A percentile compares a stretch with the other conserved stretches of the same genome.
phyloP scores from a whole-genome alignment of 2,113 vertebrate genomes.

The Fukomys damarensis region DNA sequence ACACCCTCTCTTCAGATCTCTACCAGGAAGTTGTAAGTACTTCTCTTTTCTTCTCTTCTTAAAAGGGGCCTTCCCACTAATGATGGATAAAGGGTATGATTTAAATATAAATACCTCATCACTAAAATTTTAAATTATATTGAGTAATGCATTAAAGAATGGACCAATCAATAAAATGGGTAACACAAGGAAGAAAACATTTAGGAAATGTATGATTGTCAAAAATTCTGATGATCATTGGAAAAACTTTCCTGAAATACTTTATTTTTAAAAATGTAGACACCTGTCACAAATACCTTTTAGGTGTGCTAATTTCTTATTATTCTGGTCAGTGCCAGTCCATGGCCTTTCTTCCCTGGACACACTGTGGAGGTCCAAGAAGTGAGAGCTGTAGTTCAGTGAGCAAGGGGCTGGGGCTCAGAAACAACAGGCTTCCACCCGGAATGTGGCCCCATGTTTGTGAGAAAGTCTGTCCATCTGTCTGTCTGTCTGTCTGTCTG shows the following conservation, averaged over 20 bases:
- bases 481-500: too few relatives aligned
- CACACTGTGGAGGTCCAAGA: too few relatives aligned
- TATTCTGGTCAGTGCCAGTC: too few relatives aligned
- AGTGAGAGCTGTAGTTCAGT: too few relatives aligned
- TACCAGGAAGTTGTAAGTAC: not conserved
- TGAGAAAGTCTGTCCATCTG: too few relatives aligned
- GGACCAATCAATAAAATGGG: not conserved
- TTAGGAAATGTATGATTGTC: not conserved
- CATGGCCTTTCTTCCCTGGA: too few relatives aligned
- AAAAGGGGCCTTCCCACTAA: not conserved
- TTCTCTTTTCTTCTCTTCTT: not conserved
- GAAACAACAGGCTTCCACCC: too few relatives aligned
- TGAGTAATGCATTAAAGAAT: not conserved
- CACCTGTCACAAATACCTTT: too few relatives aligned
- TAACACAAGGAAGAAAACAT: not conserved
- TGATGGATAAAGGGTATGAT: not conserved
- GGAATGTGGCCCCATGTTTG: too few relatives aligned
- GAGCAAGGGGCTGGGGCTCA: too few relatives aligned
- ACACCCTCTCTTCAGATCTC: not conserved
- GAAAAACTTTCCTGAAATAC: not conserved
- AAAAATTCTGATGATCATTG: not conserved
- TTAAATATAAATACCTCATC: not conserved
- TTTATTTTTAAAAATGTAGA: not conserved
- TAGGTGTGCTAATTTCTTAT: too few relatives aligned
- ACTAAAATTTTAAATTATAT: not conserved